Evolutionary conservation across 2,888 invertebrate species (phyloP).

Genomic region (Drosophila differens): DNA sequence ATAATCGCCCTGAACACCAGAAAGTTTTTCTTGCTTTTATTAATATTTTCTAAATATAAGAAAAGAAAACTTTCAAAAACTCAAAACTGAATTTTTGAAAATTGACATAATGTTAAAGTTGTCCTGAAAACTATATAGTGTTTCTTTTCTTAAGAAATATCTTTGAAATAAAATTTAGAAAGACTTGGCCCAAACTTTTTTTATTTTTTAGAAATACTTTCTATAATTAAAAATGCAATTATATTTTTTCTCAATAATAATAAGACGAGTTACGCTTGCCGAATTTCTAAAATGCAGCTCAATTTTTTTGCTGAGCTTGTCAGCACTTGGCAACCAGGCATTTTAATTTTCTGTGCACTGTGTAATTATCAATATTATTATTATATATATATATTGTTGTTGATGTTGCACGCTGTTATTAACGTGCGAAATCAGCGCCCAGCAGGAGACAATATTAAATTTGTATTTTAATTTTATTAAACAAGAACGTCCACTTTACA

Average conservation of each 20-base stretch:
- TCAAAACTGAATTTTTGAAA: too few species aligned
- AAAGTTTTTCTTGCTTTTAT: too few species aligned
- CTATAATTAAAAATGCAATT: too few species aligned
- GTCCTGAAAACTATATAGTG: too few species aligned
- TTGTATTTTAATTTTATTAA: conserved; percentile 81
- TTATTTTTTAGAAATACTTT: too few species aligned
- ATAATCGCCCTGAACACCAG: too few species aligned
- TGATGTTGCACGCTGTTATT: conserved; percentile 32
- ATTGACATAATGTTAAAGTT: too few species aligned
- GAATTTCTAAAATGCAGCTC: neutral
- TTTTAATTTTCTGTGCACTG: neutral
- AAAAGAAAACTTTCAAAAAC: too few species aligned
- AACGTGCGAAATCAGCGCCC: conserved; percentile 53
- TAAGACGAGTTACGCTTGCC: neutral
- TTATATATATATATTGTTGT: conserved; percentile 13
- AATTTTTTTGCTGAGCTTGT: neutral
- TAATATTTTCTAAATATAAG: too few species aligned
- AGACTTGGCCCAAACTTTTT: too few species aligned
- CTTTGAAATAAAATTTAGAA: too few species aligned
- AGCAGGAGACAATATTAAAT: conserved; percentile 58
- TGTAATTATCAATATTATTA: conserved; percentile 30
- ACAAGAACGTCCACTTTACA: conserved; percentile 78
- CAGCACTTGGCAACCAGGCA: neutral
- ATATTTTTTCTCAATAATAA: neutral
- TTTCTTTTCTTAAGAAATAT: too few species aligned